Percentiles rank a stretch among this genome's conserved stretches.
phyloP scores from a whole-genome alignment of 2,797 vertebrate species.

The Semotilus atromaculatus region DNA sequence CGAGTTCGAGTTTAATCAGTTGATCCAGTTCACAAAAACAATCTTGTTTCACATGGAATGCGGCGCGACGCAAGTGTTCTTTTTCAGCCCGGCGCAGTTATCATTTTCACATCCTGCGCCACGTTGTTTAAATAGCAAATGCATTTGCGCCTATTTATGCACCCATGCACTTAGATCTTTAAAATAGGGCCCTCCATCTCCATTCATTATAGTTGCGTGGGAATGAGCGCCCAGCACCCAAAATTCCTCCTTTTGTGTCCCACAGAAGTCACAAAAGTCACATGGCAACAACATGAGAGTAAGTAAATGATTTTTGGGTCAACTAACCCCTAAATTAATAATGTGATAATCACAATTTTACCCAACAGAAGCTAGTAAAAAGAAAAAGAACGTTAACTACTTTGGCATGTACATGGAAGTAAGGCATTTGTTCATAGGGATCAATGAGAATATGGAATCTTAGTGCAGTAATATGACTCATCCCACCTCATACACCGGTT shows the following conservation, averaged over 20 bases:
- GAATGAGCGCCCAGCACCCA: not conserved
- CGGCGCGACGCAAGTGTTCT: no score
- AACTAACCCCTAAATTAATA: not conserved
- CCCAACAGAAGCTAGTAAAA: constrained; percentile 67
- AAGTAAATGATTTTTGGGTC: not conserved
- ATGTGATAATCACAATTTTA: constrained; percentile 57
- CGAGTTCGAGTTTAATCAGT: not conserved
- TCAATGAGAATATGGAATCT: constrained; percentile 59
- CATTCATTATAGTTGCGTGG: not conserved
- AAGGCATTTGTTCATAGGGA: constrained; percentile 82
- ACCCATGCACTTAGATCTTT: no score
- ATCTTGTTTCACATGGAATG: not conserved
- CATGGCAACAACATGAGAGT: not conserved
- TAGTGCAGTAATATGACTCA: constrained; percentile 69
- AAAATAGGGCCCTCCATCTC: not conserved
- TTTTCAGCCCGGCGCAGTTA: no score
- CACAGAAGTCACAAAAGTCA: constrained; percentile 58
- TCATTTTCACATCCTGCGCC: no score
- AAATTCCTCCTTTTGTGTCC: not conserved
- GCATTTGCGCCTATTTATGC: no score
- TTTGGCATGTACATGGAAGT: constrained; percentile 86
- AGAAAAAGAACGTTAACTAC: constrained; percentile 75
- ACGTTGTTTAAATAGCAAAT: no score
- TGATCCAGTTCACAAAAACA: not conserved
- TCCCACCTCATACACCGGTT: constrained; percentile 52